Evolutionary conservation across 2,888 invertebrate species (phyloP).

Genomic region (Tenthredo livida): DNA sequence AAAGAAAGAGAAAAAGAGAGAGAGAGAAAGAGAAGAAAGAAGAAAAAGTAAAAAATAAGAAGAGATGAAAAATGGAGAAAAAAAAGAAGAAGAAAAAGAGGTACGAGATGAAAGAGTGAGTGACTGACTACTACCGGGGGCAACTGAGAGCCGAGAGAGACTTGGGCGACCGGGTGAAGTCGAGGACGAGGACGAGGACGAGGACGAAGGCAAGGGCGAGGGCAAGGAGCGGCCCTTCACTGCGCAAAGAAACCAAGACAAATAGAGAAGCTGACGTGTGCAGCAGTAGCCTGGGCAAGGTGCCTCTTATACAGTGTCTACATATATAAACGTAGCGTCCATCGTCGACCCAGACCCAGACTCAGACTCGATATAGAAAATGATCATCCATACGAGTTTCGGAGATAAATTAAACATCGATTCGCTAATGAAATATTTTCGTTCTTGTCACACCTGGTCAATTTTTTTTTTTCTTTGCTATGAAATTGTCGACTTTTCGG

Average conservation of each 20-base stretch:
- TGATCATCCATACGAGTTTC: background rate
- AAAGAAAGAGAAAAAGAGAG: slow-evolving; percentile 44
- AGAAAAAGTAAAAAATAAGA: background rate
- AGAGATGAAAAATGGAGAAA: too few relatives aligned
- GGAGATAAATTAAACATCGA: background rate
- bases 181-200: slow-evolving; percentile 29
- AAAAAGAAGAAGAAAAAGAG: background rate
- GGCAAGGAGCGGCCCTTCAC: slow-evolving; percentile 39
- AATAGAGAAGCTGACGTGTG: slow-evolving; percentile 29
- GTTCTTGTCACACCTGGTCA: too few relatives aligned
- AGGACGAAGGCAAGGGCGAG: slow-evolving; percentile 30
- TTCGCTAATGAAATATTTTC: background rate
- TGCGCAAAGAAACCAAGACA: slow-evolving; percentile 27
- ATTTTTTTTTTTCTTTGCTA: background rate
- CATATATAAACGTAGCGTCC: background rate
- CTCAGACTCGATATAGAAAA: background rate
- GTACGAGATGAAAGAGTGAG: slow-evolving; percentile 32
- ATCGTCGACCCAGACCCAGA: background rate
- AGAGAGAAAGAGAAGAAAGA: slow-evolving; percentile 32
- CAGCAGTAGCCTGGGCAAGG: slow-evolving; percentile 30
- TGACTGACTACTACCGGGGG: slow-evolving; percentile 30
- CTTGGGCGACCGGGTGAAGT: background rate
- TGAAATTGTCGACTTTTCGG: background rate
- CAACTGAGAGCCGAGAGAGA: background rate
- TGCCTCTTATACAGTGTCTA: slow-evolving; percentile 24